Base-by-base conservation (phyloP, 2,888 invertebrate species). In the Punctoribates punctum region DNA sequence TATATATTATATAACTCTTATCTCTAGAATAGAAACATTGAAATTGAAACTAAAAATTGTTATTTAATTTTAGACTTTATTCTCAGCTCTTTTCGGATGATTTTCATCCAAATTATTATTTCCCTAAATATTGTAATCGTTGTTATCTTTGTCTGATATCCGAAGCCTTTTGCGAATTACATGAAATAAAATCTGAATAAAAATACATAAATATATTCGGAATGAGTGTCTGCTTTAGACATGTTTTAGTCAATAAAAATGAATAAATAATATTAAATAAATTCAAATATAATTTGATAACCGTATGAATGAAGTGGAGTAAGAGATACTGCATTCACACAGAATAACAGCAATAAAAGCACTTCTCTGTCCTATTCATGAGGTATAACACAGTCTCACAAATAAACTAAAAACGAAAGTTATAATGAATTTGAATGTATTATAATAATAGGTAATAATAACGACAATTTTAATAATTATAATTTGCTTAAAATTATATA, bases 341-440 rank as follows among this genome's bases (percentile, higher is more conserved):
- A 57, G 23, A 57, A 23, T 20, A 25, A 57, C 17, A 23, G 23
- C 20, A 57, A 13, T 23, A 57, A 57, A 57, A 6, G 13, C 57
- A 25, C 3, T 11, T 6, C 20, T 51, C 25, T 13, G 8, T 57
- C 57, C 9, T 11, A 57, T 57, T 11, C 20, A 20, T 25, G 57
- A n/a, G 11, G 17, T 23, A 57, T 57, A 57, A 23, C 20, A 51
- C 3, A 20, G 57, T 9, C 13, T 57, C 1, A 57, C 9, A 57
- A 57, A 57, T 23, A 23, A 17, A 54, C n/a, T 54, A 20, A 54
- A 57, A 57, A 23, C 2, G 13, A 57, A 57, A 57, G 23, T 23
- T 57, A 23, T 23, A 57, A 57, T 57, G 25, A 57, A 57, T 57
- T 57, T 57, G 57, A 57, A 57, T 57, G 34, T 8, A 57, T 51